Conservation (phyloP, 2,113 vertebrate genomes). For the Dromiciops gliroides region DNA sequence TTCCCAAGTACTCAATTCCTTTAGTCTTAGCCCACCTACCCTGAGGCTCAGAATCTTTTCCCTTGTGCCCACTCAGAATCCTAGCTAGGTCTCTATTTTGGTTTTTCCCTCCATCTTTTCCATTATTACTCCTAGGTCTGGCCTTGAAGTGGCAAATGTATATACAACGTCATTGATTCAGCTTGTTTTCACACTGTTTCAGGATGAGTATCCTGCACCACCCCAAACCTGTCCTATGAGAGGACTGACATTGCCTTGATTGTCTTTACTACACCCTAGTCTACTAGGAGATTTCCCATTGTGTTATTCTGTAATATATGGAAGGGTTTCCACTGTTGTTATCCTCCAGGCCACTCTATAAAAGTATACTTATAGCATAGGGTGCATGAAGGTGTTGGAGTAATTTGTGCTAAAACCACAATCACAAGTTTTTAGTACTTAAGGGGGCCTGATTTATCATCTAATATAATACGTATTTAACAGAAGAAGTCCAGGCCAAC, state of each 20-base stretch:
- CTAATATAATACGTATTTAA: neutral
- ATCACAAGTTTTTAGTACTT: neutral
- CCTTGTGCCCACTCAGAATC: neutral
- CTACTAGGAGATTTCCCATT: neutral
- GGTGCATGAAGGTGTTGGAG: neutral
- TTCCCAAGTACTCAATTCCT: neutral
- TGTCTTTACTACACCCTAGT: neutral
- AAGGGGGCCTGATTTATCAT: neutral
- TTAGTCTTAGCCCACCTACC: neutral
- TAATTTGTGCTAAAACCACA: neutral
- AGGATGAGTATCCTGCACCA: slow-evolving; percentile 3
- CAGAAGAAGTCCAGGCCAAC: neutral
- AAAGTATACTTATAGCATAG: neutral
- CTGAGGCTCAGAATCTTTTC: neutral
- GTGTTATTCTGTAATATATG: neutral
- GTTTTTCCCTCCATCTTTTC: neutral
- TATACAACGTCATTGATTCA: slow-evolving; percentile 10
- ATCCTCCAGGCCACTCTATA: too few species aligned
- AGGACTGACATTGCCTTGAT: neutral
- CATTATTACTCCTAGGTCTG: neutral
- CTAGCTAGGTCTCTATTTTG: neutral
- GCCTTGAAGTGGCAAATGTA: slow-evolving; percentile 10
- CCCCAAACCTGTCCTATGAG: neutral
- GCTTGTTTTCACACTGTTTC: neutral
- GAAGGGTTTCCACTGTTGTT: neutral